Evolutionary conservation across 2,113 vertebrate genomes (phyloP).

Genomic region (Menura novaehollandiae): DNA sequence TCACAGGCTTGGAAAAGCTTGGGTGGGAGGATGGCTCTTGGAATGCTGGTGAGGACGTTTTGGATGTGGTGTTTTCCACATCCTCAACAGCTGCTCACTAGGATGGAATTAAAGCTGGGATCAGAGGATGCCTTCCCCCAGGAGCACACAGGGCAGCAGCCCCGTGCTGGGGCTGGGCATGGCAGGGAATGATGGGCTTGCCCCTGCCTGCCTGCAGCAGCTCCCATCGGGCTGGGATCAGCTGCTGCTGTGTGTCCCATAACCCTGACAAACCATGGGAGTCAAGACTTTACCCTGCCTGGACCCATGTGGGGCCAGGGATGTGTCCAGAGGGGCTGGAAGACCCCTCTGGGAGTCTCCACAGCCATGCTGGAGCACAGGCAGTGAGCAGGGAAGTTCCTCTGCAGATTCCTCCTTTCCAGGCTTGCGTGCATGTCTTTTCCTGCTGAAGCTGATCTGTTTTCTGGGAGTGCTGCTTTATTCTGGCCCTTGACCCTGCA

Average conservation of each 20-base stretch:
- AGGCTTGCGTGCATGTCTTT: accelerated
- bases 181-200: not conserved
- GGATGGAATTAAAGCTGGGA: not conserved
- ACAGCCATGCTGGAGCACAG: not conserved
- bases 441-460: not conserved
- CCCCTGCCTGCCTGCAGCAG: not conserved
- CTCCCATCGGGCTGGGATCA: accelerated
- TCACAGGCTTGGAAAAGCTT: accelerated
- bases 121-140: not conserved
- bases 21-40: not conserved
- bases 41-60: not conserved
- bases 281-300: not conserved
- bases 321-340: not conserved
- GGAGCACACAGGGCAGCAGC: not conserved
- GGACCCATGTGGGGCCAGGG: not conserved
- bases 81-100: not conserved
- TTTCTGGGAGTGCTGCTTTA: not conserved
- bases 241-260: not conserved
- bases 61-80: accelerated
- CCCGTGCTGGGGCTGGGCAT: not conserved
- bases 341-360: not conserved
- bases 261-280: not conserved
- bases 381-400: not conserved
- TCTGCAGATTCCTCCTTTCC: not conserved
- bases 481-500: not conserved